A percentile compares a stretch with the other conserved stretches of the same genome.
phyloP scores from a whole-genome alignment of 2,113 vertebrate genomes.

The Caracal caracal region DNA sequence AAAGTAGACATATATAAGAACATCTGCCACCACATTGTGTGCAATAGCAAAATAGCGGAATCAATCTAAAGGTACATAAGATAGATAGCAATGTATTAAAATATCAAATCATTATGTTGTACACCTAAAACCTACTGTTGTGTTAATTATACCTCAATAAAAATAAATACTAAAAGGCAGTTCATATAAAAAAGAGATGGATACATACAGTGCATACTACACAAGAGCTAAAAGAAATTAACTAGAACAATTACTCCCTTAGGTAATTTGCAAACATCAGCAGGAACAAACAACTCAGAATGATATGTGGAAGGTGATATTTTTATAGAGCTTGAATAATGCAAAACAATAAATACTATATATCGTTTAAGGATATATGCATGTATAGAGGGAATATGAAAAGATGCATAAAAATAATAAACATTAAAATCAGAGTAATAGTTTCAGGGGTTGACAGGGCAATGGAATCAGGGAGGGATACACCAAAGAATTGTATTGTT shows the following conservation, averaged over 20 bases:
- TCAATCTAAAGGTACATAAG: not conserved
- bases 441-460: not conserved
- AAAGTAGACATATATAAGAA: not conserved
- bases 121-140: not conserved
- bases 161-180: not conserved
- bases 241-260: not conserved
- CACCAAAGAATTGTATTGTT: not conserved
- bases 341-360: not conserved
- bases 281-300: not conserved
- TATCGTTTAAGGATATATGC: not conserved
- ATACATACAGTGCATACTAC: not conserved
- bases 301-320: not conserved
- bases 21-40: not conserved
- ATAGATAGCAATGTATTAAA: not conserved
- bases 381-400: not conserved
- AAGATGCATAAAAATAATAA: conserved; percentile 12
- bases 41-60: not conserved
- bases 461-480: not conserved
- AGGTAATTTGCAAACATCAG: not conserved
- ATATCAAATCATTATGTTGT: not conserved
- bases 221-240: not conserved
- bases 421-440: not conserved
- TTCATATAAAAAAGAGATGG: not conserved
- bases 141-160: not conserved
- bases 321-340: not conserved